Percentiles rank a stretch among this genome's conserved stretches.
Evolutionary conservation across 2,797 vertebrate genomes (phyloP).

Genomic region (Cryptoblepharus egeriae): DNA sequence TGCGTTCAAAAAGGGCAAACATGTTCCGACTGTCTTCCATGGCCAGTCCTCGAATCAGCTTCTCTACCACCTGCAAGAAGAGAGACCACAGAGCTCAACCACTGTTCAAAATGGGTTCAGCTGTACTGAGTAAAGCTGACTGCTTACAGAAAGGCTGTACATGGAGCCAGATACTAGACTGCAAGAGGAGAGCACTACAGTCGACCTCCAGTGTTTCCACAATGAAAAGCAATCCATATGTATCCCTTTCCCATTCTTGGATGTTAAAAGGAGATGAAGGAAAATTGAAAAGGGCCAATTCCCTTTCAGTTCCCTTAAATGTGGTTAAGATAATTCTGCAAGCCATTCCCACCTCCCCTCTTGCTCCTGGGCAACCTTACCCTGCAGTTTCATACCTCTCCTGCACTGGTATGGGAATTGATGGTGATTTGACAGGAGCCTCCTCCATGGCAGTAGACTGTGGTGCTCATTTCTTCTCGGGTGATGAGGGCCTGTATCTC

Average conservation of each 20-base stretch:
- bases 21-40: slow-evolving; percentile 96
- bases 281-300: neutral
- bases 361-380: neutral
- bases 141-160: too few relatives aligned
- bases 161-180: neutral
- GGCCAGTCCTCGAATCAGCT: slow-evolving; percentile 89
- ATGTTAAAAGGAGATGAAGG: neutral
- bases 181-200: neutral
- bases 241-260: neutral
- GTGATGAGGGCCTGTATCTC: slow-evolving; percentile 89
- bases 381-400: slow-evolving; percentile 80
- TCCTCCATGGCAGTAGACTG: slow-evolving; percentile 93
- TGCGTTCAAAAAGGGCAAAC: slow-evolving; percentile 93
- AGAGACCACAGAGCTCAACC: neutral
- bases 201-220: neutral
- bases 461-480: slow-evolving; percentile 91
- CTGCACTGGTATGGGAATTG: slow-evolving; percentile 92
- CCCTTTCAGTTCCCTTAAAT: too few relatives aligned
- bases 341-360: neutral
- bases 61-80: slow-evolving; percentile 89
- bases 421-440: slow-evolving; percentile 96
- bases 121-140: neutral
- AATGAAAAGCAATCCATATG: neutral
- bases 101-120: too few relatives aligned
- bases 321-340: neutral